Conservation (phyloP, 2,888 invertebrate species). For the Plutella xylostella region DNA sequence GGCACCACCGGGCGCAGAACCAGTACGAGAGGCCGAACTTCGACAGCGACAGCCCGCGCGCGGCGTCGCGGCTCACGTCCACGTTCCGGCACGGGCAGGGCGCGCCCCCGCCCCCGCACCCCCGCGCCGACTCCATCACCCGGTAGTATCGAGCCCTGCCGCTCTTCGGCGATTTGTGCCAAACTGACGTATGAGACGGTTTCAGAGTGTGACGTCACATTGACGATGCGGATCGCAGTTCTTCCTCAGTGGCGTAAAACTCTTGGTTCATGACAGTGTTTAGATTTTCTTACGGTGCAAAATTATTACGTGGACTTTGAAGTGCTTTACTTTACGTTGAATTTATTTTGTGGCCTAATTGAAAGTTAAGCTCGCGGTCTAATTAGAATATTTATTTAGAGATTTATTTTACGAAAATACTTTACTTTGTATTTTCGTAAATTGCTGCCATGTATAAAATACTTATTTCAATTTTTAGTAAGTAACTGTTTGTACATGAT, state of each 20-base stretch:
- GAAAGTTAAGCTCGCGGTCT: neutral
- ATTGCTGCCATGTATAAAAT: neutral
- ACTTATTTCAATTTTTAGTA: neutral
- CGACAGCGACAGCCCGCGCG: conserved; percentile 47
- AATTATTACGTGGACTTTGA: conserved; percentile 4
- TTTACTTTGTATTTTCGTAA: neutral
- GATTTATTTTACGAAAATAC: conserved; percentile 18
- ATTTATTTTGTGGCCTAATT: neutral
- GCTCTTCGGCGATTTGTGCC: conserved; percentile 66
- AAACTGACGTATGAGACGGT: conserved; percentile 61
- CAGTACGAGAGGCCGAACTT: conserved; percentile 64
- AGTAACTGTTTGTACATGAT: neutral
- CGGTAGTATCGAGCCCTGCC: conserved; percentile 68
- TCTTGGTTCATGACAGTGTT: conserved; percentile 5
- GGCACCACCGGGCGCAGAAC: conserved; percentile 47
- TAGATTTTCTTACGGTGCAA: neutral
- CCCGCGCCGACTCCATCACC: conserved; percentile 54
- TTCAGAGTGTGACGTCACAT: conserved; percentile 26
- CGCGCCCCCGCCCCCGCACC: conserved; percentile 54
- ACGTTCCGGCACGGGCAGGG: conserved; percentile 53
- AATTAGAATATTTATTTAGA: neutral
- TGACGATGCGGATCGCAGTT: conserved; percentile 38
- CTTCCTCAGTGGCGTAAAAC: conserved; percentile 31
- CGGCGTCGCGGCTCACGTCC: conserved; percentile 51
- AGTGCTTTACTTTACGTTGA: conserved; percentile 5